A percentile compares a stretch with the other conserved stretches of the same genome.
These are phyloP conservation scores for Romanogobio albipinnatus DNA, from an alignment of 2,113 vertebrate genomes.

Conservation along the genomic window DNA sequence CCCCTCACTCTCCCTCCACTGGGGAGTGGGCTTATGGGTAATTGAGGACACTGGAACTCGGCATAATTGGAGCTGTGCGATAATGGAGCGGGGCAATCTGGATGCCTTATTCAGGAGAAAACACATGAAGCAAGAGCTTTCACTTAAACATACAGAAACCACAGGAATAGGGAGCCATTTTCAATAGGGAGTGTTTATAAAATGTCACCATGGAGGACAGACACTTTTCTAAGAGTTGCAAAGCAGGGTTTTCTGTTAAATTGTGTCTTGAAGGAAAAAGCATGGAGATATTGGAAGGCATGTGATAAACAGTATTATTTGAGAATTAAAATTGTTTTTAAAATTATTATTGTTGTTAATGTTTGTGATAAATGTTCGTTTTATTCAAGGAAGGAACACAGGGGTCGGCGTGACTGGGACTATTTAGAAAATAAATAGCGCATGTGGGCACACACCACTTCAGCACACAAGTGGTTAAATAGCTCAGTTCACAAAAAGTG, in stretches of 20 bases:
- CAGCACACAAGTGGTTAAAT: too few relatives aligned
- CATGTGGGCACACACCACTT: too few relatives aligned
- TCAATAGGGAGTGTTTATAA: constrained; percentile 37
- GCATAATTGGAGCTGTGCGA: constrained; percentile 44
- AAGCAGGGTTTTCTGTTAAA: too few relatives aligned
- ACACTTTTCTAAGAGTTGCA: not conserved
- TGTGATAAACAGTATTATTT: not conserved
- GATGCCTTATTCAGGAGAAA: not conserved
- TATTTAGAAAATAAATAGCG: too few relatives aligned
- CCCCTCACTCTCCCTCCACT: not conserved
- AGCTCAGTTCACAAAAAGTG: too few relatives aligned
- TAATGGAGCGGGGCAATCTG: constrained; percentile 39
- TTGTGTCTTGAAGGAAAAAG: not conserved
- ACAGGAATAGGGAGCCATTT: not conserved
- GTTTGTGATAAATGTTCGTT: too few relatives aligned
- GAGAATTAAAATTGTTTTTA: not conserved
- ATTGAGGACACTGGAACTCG: constrained; percentile 42
- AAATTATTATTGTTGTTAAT: too few relatives aligned
- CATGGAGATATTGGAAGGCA: not conserved
- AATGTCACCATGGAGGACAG: not conserved
- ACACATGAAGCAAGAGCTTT: not conserved
- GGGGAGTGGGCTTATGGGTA: constrained; percentile 49
- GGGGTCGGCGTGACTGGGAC: too few relatives aligned
- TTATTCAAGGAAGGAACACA: too few relatives aligned
- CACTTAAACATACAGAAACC: constrained; percentile 8